Evolutionary conservation across 2,888 invertebrate species (phyloP).

Genomic region (Scaptomyza parva): DNA sequence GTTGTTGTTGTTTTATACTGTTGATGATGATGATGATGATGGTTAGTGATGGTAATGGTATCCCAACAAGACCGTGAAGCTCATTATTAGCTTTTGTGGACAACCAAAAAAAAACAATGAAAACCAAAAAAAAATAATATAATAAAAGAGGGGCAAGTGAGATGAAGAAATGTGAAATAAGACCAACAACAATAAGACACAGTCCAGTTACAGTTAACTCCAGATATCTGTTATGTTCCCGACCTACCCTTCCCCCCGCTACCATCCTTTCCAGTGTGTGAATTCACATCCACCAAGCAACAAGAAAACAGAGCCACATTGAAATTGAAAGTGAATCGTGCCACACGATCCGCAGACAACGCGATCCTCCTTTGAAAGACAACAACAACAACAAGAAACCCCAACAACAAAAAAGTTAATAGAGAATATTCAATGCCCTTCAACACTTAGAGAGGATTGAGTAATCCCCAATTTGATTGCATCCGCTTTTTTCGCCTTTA

Average conservation of each 20-base stretch:
- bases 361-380: constrained; percentile 52
- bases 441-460: too few species aligned
- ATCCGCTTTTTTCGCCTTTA: background rate
- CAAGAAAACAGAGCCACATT: constrained; percentile 44
- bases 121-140: too few species aligned
- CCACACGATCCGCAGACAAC: constrained; percentile 66
- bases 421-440: constrained; percentile 18
- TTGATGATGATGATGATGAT: constrained; percentile 28
- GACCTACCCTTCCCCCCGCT: background rate
- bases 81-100: constrained; percentile 66
- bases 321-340: constrained; percentile 83
- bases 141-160: constrained; percentile 29
- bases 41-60: constrained; percentile 50
- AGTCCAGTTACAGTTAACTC: constrained; percentile 65
- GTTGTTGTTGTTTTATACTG: too few species aligned
- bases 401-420: constrained; percentile 40
- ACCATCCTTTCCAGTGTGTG: constrained; percentile 42
- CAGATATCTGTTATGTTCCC: constrained; percentile 24
- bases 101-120: constrained; percentile 2
- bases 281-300: constrained; percentile 24
- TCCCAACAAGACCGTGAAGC: constrained; percentile 78
- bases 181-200: constrained; percentile 57
- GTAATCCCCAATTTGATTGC: too few species aligned
- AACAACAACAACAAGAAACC: constrained; percentile 40
- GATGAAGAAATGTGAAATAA: constrained; percentile 79